Evolutionary conservation across 2,888 invertebrate species (phyloP).

Genomic region (Temnothorax ravouxi): DNA sequence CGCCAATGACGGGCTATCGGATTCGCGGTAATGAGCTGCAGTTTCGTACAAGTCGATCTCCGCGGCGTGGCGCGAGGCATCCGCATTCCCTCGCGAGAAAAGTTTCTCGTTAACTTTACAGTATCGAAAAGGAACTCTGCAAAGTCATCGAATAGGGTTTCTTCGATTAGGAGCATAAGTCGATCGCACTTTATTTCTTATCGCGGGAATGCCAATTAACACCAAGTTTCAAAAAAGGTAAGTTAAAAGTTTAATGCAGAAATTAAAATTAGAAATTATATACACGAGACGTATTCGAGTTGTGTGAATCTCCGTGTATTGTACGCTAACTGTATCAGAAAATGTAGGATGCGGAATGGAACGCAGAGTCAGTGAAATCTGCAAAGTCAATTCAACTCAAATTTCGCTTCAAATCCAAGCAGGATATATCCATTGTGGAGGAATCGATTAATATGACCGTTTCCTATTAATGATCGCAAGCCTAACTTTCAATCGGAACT

Average conservation of each 20-base stretch:
- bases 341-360: not conserved
- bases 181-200: constrained; percentile 14
- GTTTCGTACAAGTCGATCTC: constrained; percentile 29
- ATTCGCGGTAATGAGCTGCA: constrained; percentile 38
- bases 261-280: constrained; percentile 12
- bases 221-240: not conserved
- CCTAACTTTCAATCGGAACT: constrained; percentile 15
- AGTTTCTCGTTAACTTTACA: constrained; percentile 33
- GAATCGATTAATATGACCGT: constrained; percentile 30
- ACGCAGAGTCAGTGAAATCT: constrained; percentile 29
- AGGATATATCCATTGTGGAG: constrained; percentile 1
- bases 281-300: not conserved
- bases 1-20: constrained; percentile 47
- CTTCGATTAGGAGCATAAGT: not conserved
- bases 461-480: constrained; percentile 29
- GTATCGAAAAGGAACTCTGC: not conserved
- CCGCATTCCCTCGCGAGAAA: not conserved
- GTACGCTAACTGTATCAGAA: not conserved
- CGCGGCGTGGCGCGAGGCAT: not conserved
- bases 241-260: not conserved
- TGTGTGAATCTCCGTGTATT: not conserved
- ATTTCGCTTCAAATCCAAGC: constrained; percentile 1
- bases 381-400: constrained; percentile 23
- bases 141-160: not conserved
- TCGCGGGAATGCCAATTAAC: not conserved